Conservation (phyloP, 2,113 vertebrate genomes). For the Gymnogyps californianus region DNA sequence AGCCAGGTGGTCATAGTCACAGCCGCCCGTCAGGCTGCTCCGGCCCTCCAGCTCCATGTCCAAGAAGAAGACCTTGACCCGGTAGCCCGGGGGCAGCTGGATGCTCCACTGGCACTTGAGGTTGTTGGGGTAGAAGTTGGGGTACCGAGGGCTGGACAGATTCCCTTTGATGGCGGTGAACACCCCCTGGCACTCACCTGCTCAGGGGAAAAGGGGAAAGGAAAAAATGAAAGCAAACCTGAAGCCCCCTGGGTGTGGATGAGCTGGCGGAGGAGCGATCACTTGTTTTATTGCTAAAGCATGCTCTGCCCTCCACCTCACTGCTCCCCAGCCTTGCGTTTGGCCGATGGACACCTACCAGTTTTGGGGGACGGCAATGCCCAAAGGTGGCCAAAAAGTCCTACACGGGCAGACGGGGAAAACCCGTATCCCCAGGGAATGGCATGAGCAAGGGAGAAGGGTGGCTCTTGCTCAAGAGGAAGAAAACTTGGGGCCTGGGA, state of each 20-base stretch:
- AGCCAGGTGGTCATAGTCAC: constrained; percentile 87
- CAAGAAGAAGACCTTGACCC: constrained; percentile 86
- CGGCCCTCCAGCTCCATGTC: constrained; percentile 87
- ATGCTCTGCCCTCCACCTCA: not conserved
- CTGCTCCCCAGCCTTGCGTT: not conserved
- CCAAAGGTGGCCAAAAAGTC: not conserved
- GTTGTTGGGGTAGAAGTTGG: constrained; percentile 93
- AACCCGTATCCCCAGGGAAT: not conserved
- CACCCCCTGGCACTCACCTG: constrained; percentile 92
- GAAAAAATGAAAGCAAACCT: not conserved
- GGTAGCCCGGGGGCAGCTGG: constrained; percentile 77
- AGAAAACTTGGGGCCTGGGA: not conserved
- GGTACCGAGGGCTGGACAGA: constrained; percentile 92
- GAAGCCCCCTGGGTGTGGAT: not conserved
- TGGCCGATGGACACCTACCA: not conserved
- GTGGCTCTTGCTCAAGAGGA: not conserved
- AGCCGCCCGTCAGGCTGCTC: constrained; percentile 83
- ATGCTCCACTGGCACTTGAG: constrained; percentile 93
- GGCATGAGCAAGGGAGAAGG: not conserved
- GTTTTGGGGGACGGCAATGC: not conserved
- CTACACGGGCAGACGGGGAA: not conserved
- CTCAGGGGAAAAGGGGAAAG: not conserved
- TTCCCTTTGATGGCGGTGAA: constrained; percentile 83
- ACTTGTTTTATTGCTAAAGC: not conserved
- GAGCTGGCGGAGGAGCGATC: not conserved